Base-by-base conservation (phyloP, 2,113 vertebrate species). In the Polypterus senegalus region DNA sequence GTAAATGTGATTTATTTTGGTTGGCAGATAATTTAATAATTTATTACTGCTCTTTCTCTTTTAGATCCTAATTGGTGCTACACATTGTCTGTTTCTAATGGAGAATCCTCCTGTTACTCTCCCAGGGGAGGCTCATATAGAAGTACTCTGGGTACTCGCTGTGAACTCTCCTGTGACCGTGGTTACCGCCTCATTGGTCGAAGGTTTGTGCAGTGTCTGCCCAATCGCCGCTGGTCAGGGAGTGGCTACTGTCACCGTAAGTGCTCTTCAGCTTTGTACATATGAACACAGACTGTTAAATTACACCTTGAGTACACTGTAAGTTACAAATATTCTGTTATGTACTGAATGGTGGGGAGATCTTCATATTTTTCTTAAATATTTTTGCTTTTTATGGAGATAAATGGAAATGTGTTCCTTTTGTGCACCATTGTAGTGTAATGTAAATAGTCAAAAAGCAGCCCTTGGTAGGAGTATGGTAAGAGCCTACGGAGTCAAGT, bases 61-160 rank as follows among this genome's bases (percentile, higher is more conserved):
- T 8, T 70, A 93, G 91, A 88, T 63, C 89, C 92, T 1, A 74
- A 80, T 57, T 98, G 96, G 96, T 98, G 96, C 58, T 85, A 88
- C 57, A 71, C 83, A 5, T 77, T 86, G 59, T 81, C 71, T 49
- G 76, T 98, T 71, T 71, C 85, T 73, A 88, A 92, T 0, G 94
- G 94, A 9, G 91, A 94, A 53, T 81, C 86, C 5, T 75, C 79
- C 6, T 98, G 96, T 71, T 86, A 83, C 67, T 96, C 94, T 0
- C 89, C 94, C 0, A 78, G 71, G 3, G 91, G 94, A 8, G 68
- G 78, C 0, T 70, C 77, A 57, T 84, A 92, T 78, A 80, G 70
- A 61, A 92, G 91, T 78, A 90, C 86, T 9, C 73, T 94, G 70
- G 93, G 90, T 1, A 93, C 92, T 0, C 90, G 87, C 66, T 98